Base-by-base conservation (phyloP, 1,140 invertebrate species). In the Drosophila sp. region DNA sequence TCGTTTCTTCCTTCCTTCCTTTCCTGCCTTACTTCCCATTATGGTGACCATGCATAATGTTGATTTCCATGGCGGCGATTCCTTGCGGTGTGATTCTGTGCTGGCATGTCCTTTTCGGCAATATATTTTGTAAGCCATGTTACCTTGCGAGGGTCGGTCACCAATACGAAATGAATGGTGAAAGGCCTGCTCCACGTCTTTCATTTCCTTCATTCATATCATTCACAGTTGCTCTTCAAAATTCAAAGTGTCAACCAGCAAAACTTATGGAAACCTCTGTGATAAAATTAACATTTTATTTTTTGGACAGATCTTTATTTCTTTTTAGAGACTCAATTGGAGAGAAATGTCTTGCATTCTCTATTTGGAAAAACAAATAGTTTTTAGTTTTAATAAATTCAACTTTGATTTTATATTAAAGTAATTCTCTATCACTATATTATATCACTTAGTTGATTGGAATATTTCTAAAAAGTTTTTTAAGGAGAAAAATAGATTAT, bases 61-160 rank as follows among this genome's bases (percentile, higher is more conserved):
- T 87, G 84, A 87, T 87, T 89, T 89, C 75, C 73, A 79, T 66
- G 70, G 80, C 84, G 70, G 80, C 84, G 84, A 89, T 89, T 89
- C 84, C 84, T 89, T 89, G 84, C 77, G 84, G 84, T 89, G 84
- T 90, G 85, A 89, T 89, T 90, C 85, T 69, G 74, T 89, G 84
- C 85, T 69, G 74, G 77, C 80, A 60, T 89, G 84, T 89, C 84
- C 84, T 89, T 89, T 50, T 90, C 60, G 84, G 57, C 80, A 79
- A 89, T 89, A 89, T 89, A 89, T 89, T 89, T 89, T 68, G 56
- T 57, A 78, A 89, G 84, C 86, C 84, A 47, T 47, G 73, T 89
- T 89, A 84, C 80, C 84, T 84, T 83, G 11, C 50, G 50, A 66
- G 73, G 66, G 80, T 73, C 70, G 84, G 83, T 86, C 83, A 89